Percentiles rank a stretch among this genome's conserved stretches.
These are phyloP conservation scores for Pseudochirops corinnae DNA, from an alignment of 2,797 vertebrate species.

Conservation along the genomic window DNA sequence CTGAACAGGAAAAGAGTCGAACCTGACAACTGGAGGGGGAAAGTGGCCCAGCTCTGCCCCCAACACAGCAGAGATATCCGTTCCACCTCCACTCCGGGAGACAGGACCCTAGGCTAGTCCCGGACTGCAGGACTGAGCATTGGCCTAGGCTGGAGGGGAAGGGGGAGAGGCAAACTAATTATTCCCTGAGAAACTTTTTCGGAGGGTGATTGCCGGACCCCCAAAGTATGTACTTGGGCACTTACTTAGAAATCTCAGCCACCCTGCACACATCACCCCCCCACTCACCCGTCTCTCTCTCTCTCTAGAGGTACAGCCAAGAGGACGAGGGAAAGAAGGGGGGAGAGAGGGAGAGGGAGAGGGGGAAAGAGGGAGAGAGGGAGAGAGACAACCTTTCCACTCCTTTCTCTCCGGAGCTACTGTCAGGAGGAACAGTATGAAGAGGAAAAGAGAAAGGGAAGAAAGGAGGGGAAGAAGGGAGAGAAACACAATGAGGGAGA, in stretches of 20 bases:
- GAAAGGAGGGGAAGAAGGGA: not conserved
- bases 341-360: not conserved
- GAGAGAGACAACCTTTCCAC: not conserved
- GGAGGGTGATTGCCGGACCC: not conserved
- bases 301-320: not conserved
- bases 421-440: too few species aligned
- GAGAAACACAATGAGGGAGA: not conserved
- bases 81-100: not conserved
- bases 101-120: not conserved
- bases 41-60: not conserved
- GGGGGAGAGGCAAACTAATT: not conserved
- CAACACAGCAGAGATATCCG: not conserved
- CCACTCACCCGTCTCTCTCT: not conserved
- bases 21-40: not conserved
- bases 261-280: not conserved
- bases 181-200: not conserved
- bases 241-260: not conserved
- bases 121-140: not conserved
- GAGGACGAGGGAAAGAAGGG: not conserved
- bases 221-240: not conserved
- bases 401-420: not conserved
- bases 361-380: not conserved
- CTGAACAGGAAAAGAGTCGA: constrained; percentile 7
- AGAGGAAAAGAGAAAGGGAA: not conserved
- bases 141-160: not conserved